A percentile compares a stretch with the other conserved stretches of the same genome.
Conservation (phyloP, 2,797 vertebrate genomes). For the Manis pentadactyla region DNA sequence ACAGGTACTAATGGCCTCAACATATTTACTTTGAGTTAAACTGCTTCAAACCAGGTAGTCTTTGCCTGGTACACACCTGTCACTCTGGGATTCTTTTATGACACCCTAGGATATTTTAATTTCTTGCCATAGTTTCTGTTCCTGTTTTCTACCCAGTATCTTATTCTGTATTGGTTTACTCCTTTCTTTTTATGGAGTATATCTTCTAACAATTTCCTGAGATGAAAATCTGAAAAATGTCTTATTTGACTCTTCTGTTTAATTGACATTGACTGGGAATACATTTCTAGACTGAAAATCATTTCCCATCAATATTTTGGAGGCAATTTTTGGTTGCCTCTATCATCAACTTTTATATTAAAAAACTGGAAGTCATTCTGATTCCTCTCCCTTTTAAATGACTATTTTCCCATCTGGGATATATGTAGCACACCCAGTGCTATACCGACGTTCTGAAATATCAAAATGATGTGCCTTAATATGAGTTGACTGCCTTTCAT, state of each 20-base stretch:
- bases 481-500: neutral
- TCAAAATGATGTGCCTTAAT: neutral
- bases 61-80: rapidly evolving
- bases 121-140: neutral
- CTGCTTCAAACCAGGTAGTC: neutral
- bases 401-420: no score
- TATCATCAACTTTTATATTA: neutral
- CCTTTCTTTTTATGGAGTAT: neutral
- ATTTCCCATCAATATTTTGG: neutral
- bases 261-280: neutral
- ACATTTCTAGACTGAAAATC: neutral
- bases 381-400: neutral
- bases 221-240: neutral
- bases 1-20: rapidly evolving
- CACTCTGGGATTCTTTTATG: neutral
- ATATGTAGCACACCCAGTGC: neutral
- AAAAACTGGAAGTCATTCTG: neutral
- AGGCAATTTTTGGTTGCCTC: neutral
- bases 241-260: neutral
- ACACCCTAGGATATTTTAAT: neutral
- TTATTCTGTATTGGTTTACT: neutral
- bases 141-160: neutral
- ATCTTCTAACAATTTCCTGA: neutral
- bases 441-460: neutral
- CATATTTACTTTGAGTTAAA: neutral